These are phyloP conservation scores for Paradoxurus hermaphroditus DNA, from an alignment of 2,113 vertebrate genomes.

Conservation along the genomic window DNA sequence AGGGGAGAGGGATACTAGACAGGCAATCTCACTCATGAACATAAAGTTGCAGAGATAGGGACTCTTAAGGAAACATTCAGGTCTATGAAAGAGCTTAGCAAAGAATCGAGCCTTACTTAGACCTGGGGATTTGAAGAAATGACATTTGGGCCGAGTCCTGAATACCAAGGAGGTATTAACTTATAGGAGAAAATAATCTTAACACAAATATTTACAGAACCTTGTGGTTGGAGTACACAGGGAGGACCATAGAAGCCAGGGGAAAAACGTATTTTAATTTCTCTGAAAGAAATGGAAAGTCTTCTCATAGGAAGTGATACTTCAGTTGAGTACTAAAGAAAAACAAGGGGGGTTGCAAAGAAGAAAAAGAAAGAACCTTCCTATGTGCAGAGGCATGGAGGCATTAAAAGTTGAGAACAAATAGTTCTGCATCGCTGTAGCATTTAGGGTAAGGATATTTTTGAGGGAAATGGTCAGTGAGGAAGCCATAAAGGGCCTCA, in stretches of 20 bases:
- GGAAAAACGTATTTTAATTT: background rate
- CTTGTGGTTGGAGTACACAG: background rate
- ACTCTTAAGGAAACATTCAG: background rate
- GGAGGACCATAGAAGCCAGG: background rate
- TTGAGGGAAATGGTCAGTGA: background rate
- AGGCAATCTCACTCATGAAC: background rate
- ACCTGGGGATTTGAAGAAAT: background rate
- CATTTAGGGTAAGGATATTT: background rate
- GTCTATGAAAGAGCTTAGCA: too few species aligned
- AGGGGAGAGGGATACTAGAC: background rate
- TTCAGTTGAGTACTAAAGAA: background rate
- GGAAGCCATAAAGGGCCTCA: background rate
- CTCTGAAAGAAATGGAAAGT: background rate
- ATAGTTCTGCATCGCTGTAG: background rate
- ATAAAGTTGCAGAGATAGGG: background rate
- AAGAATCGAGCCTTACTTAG: background rate
- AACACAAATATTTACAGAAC: background rate
- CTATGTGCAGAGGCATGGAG: accelerated
- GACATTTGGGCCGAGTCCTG: background rate
- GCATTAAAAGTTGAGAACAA: background rate
- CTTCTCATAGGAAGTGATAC: background rate
- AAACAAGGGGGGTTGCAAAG: background rate
- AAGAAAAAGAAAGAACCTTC: background rate
- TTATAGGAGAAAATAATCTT: background rate
- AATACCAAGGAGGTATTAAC: background rate